A percentile compares a stretch with the other conserved stretches of the same genome.
These are phyloP conservation scores for Homalodisca vitripennis DNA, from an alignment of 1,140 invertebrate species.

Conservation along the genomic window DNA sequence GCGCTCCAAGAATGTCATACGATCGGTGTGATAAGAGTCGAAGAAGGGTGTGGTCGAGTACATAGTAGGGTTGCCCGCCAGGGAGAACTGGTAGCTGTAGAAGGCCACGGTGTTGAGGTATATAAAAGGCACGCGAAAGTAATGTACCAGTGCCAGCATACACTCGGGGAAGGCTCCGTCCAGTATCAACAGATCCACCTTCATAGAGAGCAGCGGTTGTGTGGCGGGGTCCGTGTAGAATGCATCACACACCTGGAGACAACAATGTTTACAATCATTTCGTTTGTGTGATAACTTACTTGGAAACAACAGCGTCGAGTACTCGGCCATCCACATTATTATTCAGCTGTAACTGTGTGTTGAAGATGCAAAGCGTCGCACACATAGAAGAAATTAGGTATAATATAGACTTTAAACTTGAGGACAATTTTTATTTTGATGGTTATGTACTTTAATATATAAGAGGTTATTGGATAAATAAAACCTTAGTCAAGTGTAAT, in stretches of 20 bases:
- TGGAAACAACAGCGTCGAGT: no score
- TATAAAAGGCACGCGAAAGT: conserved; percentile 70
- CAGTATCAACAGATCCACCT: conserved; percentile 67
- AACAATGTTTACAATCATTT: background rate
- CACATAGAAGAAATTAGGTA: no score
- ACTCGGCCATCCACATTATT: no score
- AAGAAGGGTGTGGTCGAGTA: conserved; percentile 73
- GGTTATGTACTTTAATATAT: background rate
- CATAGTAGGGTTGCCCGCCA: conserved; percentile 66
- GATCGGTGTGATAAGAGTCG: conserved; percentile 63
- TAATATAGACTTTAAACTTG: background rate
- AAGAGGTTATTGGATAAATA: background rate
- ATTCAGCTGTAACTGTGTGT: no score
- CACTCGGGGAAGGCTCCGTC: conserved; percentile 79
- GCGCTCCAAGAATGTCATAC: conserved; percentile 58
- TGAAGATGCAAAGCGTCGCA: no score
- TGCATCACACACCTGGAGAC: conserved; percentile 65
- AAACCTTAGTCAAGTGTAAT: no score
- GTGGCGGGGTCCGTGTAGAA: conserved; percentile 65
- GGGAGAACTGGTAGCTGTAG: conserved; percentile 53
- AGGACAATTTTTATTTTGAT: background rate
- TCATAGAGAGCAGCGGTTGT: conserved; percentile 53
- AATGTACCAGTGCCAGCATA: conserved; percentile 64
- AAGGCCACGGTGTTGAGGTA: conserved; percentile 68
- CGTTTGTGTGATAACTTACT: no score